Base-by-base conservation (phyloP, 35 echinoderm and acorn worm species). In the Patiria miniata region DNA sequence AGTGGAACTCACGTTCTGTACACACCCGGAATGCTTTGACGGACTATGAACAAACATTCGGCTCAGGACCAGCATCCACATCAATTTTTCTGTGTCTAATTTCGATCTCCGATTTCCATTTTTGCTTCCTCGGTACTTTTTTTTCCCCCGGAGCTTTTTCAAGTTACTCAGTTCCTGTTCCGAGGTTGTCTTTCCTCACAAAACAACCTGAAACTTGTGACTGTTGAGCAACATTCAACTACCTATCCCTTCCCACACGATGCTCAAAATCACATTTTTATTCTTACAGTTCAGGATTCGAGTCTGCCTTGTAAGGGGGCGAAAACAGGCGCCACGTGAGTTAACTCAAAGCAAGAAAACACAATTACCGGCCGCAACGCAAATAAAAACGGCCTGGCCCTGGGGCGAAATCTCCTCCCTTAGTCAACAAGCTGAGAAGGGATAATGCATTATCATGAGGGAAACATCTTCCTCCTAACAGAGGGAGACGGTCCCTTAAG, bases 261-360 rank as follows among this genome's bases (percentile, higher is more conserved):
- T 47, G 42, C 42, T 47, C 42, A 47, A 12, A 4, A 47, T 47
- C 42, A 6, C 4, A 6, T 47, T 12, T 47, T 12, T 47, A 12
- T 12, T 47, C 12, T 47, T 47, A 12, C 4, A 47, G 42, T 47
- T 47, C 42, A 47, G 12, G 4, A 47, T 12, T 6, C 42, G 12
- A 6, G 42, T 47, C 65, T 34, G 21, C 7, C 26, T 73, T 73
- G 8, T 73, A 14, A 14, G 65, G 65, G 65, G 26, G 65, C 14
- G 34, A 23, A 73, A 30, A 73, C 34, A 8, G 65, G 65, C 65
- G 65, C 65, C 65, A 73, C 19, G 65, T 73, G 26, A 30, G 29
- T 73, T 73, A 73, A 73, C 65, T 73, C 65, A 26, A 73, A 73
- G 65, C 65, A 34, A 73, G 65, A 73, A 30, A 73, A 73, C 65